phyloP scores from a whole-genome alignment of 1,140 invertebrate species.

The Macrocentrus cingulum region DNA sequence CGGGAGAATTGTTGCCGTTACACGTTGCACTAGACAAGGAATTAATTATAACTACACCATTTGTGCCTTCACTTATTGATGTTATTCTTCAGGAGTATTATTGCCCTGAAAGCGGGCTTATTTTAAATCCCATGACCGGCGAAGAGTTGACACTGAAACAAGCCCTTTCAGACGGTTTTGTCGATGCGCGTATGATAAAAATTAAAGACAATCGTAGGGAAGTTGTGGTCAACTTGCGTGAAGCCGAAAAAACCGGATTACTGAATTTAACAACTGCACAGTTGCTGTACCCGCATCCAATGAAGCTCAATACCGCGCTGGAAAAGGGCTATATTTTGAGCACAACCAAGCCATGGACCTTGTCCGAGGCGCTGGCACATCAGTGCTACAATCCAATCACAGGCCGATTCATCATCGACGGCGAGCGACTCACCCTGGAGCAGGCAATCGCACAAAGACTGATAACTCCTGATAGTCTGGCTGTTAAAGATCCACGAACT shows the following conservation, averaged over 20 bases:
- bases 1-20: slow-evolving; percentile 67
- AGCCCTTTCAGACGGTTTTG: slow-evolving; percentile 71
- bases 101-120: slow-evolving; percentile 70
- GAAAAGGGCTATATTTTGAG: slow-evolving; percentile 77
- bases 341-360: slow-evolving; percentile 74
- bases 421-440: slow-evolving; percentile 72
- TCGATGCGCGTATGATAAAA: slow-evolving; percentile 70
- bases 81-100: slow-evolving; percentile 81
- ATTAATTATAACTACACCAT: slow-evolving; percentile 70
- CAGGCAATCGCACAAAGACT: slow-evolving; percentile 74
- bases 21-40: slow-evolving; percentile 70
- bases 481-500: slow-evolving; percentile 77
- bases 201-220: slow-evolving; percentile 76
- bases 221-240: slow-evolving; percentile 65
- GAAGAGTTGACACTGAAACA: slow-evolving; percentile 71
- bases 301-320: slow-evolving; percentile 74
- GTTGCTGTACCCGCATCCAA: slow-evolving; percentile 66
- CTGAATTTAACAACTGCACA: slow-evolving; percentile 72
- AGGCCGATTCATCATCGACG: slow-evolving; percentile 74
- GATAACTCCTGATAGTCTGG: slow-evolving; percentile 77
- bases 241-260: slow-evolving; percentile 70
- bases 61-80: slow-evolving; percentile 72
- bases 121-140: slow-evolving; percentile 80
- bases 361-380: slow-evolving; percentile 84
- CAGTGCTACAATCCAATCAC: slow-evolving; percentile 78